These are phyloP conservation scores for Pithys albifrons DNA, from an alignment of 2,113 vertebrate genomes.

Conservation along the genomic window DNA sequence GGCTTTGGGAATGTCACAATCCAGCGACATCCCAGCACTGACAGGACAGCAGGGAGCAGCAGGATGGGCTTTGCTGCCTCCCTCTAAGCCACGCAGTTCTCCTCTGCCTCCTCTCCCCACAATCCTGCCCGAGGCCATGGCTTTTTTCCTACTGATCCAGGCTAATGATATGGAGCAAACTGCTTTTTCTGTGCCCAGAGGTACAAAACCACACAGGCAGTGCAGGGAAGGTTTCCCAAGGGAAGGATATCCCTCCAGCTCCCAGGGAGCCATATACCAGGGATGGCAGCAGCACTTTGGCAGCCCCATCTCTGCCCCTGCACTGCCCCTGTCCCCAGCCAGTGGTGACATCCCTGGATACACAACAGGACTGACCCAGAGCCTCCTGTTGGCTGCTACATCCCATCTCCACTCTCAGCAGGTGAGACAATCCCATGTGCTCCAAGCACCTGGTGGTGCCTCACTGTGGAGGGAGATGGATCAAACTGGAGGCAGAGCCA, in stretches of 20 bases:
- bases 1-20: background rate
- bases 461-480: background rate
- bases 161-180: background rate
- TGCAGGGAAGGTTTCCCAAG: background rate
- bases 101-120: background rate
- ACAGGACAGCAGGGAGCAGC: background rate
- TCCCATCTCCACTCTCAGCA: background rate
- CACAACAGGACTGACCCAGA: background rate
- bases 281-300: background rate
- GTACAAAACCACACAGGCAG: background rate
- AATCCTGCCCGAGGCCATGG: background rate
- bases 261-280: background rate
- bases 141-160: background rate
- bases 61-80: background rate
- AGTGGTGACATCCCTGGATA: background rate
- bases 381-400: rapidly evolving
- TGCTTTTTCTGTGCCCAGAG: background rate
- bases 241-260: background rate
- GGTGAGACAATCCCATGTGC: background rate
- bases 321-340: rapidly evolving
- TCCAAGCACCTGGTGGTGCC: rapidly evolving
- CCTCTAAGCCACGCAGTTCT: rapidly evolving
- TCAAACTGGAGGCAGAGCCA: background rate
- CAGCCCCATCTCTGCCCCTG: background rate
- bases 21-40: rapidly evolving